These are phyloP conservation scores for Limnodromus scolopaceus DNA, from an alignment of 2,797 vertebrate species.

Conservation along the genomic window DNA sequence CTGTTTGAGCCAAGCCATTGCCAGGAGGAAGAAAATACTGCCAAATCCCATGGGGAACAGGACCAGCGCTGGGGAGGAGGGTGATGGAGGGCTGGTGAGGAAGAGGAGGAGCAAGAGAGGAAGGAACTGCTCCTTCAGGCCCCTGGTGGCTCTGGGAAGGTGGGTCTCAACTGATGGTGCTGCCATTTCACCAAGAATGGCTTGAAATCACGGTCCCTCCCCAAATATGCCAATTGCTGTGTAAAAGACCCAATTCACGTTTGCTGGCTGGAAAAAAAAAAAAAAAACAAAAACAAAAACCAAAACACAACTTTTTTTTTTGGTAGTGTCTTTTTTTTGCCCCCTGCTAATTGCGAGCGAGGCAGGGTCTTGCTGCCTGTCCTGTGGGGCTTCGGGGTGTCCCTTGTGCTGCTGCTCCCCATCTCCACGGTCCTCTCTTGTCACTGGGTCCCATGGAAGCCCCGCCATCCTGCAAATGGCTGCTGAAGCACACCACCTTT, in stretches of 20 bases:
- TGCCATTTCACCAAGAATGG: neutral
- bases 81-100: neutral
- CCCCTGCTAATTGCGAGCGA: neutral
- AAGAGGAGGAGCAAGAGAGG: neutral
- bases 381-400: neutral
- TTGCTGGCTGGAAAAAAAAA: neutral
- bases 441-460: accelerated
- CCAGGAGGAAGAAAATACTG: conserved; percentile 24
- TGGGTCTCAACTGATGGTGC: neutral
- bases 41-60: conserved; percentile 2
- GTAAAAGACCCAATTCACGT: neutral
- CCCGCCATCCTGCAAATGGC: neutral
- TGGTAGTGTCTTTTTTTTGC: neutral
- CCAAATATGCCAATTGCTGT: accelerated
- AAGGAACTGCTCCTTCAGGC: neutral
- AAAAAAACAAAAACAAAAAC: accelerated
- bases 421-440: neutral
- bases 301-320: neutral
- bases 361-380: neutral
- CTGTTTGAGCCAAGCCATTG: neutral
- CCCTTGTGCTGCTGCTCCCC: neutral
- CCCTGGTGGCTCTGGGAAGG: neutral
- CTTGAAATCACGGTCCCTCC: neutral
- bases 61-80: neutral
- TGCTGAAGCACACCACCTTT: too few species aligned